Percentiles rank a stretch among this genome's conserved stretches.
These are phyloP conservation scores for Chrysopilus asiliformis DNA, from an alignment of 2,888 invertebrate genomes.

Conservation along the genomic window DNA sequence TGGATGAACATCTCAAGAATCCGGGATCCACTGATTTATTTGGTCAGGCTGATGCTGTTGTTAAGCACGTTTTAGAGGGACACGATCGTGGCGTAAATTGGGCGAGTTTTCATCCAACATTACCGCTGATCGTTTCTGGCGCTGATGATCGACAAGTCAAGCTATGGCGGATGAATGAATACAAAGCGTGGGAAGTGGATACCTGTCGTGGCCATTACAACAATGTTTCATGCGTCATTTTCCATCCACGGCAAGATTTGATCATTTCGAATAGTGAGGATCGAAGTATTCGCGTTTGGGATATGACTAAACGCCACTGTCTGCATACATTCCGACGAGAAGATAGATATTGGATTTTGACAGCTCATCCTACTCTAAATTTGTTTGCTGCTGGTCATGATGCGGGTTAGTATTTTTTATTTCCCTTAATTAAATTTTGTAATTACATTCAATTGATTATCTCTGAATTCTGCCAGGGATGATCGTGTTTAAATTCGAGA, in stretches of 20 bases:
- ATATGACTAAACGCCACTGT: constrained; percentile 88
- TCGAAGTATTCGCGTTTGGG: constrained; percentile 96
- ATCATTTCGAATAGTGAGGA: constrained; percentile 97
- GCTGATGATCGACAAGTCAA: constrained; percentile 98
- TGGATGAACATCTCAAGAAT: constrained; percentile 78
- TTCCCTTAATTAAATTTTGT: not conserved
- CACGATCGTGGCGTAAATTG: constrained; percentile 98
- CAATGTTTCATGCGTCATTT: constrained; percentile 94
- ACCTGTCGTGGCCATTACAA: constrained; percentile 99
- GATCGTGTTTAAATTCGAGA: constrained; percentile 57
- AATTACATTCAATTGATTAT: not conserved
- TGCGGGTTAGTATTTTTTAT: constrained; percentile 64
- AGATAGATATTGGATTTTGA: constrained; percentile 95
- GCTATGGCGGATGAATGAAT: constrained; percentile 96
- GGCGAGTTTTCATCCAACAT: constrained; percentile 90
- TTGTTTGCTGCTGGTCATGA: constrained; percentile 99
- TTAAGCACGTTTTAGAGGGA: constrained; percentile 81
- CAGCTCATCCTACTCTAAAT: constrained; percentile 88
- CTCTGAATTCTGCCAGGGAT: constrained; percentile 23
- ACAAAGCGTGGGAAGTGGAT: constrained; percentile 99
- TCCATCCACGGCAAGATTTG: constrained; percentile 93
- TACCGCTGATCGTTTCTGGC: constrained; percentile 91
- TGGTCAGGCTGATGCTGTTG: constrained; percentile 85
- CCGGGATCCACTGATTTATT: constrained; percentile 85
- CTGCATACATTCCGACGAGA: constrained; percentile 87